Evolutionary conservation across 2,113 vertebrate species (phyloP), one percentile per base, ranked within the genome.

Genomic region (Ploceus nigricollis): DNA sequence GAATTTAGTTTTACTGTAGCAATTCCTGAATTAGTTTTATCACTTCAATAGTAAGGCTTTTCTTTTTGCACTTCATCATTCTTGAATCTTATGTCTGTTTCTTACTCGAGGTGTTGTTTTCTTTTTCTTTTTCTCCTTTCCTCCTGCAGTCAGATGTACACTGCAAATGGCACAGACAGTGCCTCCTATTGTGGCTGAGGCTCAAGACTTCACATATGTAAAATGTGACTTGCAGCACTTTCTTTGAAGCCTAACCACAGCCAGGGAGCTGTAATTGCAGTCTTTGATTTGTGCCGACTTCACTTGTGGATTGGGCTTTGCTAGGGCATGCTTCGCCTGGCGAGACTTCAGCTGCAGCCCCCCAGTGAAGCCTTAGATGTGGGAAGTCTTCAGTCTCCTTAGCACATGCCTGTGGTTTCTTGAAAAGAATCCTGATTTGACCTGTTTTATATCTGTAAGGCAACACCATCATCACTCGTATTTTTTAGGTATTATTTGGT

Each of bases 191-290:
- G 91, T 65, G 73, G 96, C 93, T 91, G 72, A 19, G 95, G 84
- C 96, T 96, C 92, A 95, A 95, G 93, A 94, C 94, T 94, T 91
- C 90, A 89, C 97, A 96, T 96, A 94, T 96, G 97, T 96, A 94
- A 97, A 98, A 97, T 97, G 97, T 97, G 98, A 98, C 98, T 96
- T 82, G 96, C 96, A 95, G 97, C 88, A 90, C 97, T 96, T 97
- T 97, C 98, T 99, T 99, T 99, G 99, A 99, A 99, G 99, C 97
- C 58, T 95, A 98, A 98, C 98, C 98, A 97, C 98, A 98, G 98
- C 98, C 97, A 98, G 97, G 97, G 97, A 97, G 97, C 97, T 97
- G 98, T 99, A 98, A 98, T 98, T 98, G 98, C 98, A 93, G 93
- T 92, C 98, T 99, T 98, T 99, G 99, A 99, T 98, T 90, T 98